Percentiles rank a stretch among this genome's conserved stretches.
Conservation (phyloP, 2,888 invertebrate species). For the Crioceris asparagi region DNA sequence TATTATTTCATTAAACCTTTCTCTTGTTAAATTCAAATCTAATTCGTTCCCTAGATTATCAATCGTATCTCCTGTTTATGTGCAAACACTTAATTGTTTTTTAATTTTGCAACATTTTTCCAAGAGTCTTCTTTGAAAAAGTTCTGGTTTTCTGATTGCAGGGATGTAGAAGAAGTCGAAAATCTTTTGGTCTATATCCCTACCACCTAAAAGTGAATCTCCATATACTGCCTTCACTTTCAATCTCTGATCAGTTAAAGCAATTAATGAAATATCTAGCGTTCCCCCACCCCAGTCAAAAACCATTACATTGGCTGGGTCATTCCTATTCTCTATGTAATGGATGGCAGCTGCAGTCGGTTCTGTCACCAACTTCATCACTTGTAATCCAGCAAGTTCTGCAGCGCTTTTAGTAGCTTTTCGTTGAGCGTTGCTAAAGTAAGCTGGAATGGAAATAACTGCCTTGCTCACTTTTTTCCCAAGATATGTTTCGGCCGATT, state of each 20-base stretch:
- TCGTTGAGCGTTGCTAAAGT: no score
- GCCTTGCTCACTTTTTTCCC: constrained; percentile 14
- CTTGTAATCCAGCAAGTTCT: constrained; percentile 15
- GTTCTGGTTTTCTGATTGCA: neutral
- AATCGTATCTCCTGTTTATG: neutral
- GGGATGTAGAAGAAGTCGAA: constrained; percentile 11
- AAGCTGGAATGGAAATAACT: constrained; percentile 16
- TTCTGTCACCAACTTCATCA: constrained; percentile 9
- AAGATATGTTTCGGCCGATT: constrained; percentile 10
- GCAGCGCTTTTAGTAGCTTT: constrained; percentile 16
- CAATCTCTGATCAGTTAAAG: constrained; percentile 12
- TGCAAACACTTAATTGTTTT: neutral
- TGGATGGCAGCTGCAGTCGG: neutral
- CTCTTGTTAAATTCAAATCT: constrained; percentile 11
- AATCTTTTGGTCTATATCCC: constrained; percentile 15
- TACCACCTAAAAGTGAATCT: constrained; percentile 15
- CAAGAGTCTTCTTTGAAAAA: neutral
- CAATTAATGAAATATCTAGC: constrained; percentile 22
- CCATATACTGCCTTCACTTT: constrained; percentile 15
- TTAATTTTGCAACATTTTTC: neutral
- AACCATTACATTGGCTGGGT: constrained; percentile 5
- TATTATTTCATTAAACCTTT: constrained; percentile 15
- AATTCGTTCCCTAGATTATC: constrained; percentile 8
- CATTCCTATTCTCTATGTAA: neutral
- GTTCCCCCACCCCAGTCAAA: constrained; percentile 26